Evolutionary conservation across 2,113 vertebrate species (phyloP).

Genomic region (Cercopithecus mona): DNA sequence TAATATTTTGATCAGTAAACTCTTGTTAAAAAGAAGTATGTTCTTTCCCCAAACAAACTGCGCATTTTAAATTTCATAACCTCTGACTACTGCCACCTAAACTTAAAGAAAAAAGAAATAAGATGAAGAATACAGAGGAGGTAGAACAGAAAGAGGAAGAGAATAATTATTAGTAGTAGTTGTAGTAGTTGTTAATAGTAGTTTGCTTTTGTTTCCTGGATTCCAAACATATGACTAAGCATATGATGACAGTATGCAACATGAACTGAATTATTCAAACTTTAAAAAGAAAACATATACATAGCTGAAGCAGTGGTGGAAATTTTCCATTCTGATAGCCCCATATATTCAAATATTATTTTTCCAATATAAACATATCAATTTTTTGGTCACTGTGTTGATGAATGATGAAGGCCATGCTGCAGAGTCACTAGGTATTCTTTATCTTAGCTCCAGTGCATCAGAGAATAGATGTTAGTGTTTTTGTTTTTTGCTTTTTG

Average conservation of each 20-base stretch:
- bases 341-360: background rate
- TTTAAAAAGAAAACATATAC: background rate
- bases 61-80: background rate
- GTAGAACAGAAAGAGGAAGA: background rate
- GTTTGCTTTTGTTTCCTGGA: background rate
- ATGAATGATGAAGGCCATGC: background rate
- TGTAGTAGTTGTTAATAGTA: background rate
- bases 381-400: background rate
- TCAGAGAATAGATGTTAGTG: background rate
- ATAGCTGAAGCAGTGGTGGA: background rate
- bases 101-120: background rate
- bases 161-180: background rate
- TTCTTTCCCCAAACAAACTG: background rate
- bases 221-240: constrained; percentile 15
- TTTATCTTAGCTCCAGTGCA: background rate
- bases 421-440: background rate
- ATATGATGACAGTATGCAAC: background rate
- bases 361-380: background rate
- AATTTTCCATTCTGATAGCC: background rate
- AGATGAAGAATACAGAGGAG: background rate
- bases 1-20: background rate
- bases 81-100: background rate
- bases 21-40: background rate
- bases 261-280: background rate
- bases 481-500: background rate